Conservation (phyloP, 2,888 invertebrate species). For the Lymantria monacha region DNA sequence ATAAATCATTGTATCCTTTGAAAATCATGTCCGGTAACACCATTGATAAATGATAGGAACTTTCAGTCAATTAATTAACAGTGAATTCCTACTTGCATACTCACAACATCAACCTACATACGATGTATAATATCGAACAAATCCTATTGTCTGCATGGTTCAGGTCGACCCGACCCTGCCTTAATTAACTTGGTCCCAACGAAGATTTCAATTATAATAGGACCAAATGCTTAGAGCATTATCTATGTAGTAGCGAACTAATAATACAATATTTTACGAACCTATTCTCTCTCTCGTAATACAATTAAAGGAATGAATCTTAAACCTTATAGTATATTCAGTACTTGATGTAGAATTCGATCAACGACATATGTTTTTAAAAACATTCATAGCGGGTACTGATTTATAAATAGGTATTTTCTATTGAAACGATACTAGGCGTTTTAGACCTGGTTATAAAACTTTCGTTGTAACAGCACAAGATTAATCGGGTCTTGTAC, state of each 20-base stretch:
- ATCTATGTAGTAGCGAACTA: conserved; percentile 29
- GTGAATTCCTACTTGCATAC: conserved; percentile 9
- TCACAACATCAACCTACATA: conserved; percentile 23
- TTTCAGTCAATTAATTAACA: background rate
- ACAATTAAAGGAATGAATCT: no score
- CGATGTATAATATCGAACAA: conserved; percentile 31
- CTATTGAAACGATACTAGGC: no score
- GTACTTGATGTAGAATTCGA: no score
- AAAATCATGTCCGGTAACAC: background rate
- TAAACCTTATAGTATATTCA: no score
- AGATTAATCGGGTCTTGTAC: no score
- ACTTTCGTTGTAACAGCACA: no score
- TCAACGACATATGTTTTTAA: no score
- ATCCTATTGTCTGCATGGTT: conserved; percentile 25
- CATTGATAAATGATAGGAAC: background rate
- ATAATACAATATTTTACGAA: no score
- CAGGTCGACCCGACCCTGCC: conserved; percentile 36
- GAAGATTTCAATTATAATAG: conserved; percentile 67
- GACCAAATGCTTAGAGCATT: conserved; percentile 41
- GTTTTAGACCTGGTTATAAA: no score
- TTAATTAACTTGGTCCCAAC: conserved; percentile 58
- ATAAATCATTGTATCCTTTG: background rate
- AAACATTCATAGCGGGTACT: no score
- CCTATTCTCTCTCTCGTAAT: no score
- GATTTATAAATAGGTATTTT: no score